Conservation (phyloP, 2,888 invertebrate genomes). For the Papilio elwesi region DNA sequence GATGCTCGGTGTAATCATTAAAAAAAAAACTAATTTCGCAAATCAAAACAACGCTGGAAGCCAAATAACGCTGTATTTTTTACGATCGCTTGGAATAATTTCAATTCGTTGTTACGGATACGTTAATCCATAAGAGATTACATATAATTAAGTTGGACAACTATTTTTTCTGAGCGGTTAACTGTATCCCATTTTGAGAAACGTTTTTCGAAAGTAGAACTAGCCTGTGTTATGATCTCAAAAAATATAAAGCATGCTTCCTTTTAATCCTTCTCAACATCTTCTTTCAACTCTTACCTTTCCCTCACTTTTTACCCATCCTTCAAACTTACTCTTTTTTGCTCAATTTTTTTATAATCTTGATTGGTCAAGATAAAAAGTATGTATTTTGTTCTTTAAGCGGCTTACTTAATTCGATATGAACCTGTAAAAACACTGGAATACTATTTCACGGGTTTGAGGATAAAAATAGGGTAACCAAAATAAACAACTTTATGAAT, state of each 20-base stretch:
- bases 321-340: no score
- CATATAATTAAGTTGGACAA: constrained; percentile 48
- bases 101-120: constrained; percentile 41
- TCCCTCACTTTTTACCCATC: no score
- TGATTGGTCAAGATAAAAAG: background rate
- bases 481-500: no score
- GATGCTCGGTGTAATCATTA: constrained; percentile 30
- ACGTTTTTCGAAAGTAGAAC: no score
- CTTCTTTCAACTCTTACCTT: no score
- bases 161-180: constrained; percentile 51
- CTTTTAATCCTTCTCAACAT: no score
- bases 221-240: no score
- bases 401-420: background rate
- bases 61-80: constrained; percentile 39
- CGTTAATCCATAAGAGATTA: constrained; percentile 42
- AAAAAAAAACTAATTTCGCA: constrained; percentile 39
- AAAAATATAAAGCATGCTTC: no score
- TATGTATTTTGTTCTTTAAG: background rate
- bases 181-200: constrained; percentile 34
- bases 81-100: constrained; percentile 45
- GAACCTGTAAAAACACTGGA: background rate
- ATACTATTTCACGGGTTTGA: background rate
- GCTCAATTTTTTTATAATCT: background rate
- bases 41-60: constrained; percentile 38
- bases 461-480: background rate